Percentiles rank a stretch among this genome's conserved stretches.
These are phyloP conservation scores for Hirudinaria manillensis DNA, from an alignment of 2,888 invertebrate genomes.

Conservation along the genomic window DNA sequence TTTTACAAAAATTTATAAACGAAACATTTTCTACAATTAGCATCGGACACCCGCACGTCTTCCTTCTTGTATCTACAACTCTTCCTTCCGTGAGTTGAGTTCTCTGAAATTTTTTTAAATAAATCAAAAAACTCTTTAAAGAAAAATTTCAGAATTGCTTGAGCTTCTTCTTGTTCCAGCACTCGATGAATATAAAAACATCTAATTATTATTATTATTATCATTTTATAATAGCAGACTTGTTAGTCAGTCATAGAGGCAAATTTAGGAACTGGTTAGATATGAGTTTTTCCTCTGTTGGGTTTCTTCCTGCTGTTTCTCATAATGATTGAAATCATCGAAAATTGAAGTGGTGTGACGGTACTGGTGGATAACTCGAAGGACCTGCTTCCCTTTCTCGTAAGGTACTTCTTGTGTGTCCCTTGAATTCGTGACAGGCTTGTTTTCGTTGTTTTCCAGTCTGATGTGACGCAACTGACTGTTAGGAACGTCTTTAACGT, in stretches of 20 bases:
- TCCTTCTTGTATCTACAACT: conserved; percentile 18
- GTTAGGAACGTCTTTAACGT: conserved; percentile 70
- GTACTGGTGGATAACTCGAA: conserved; percentile 76
- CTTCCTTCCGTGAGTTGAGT: not conserved
- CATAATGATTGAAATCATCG: conserved; percentile 95
- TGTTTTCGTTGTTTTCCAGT: conserved; percentile 96
- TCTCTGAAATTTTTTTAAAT: too few relatives aligned
- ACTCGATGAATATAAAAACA: conserved; percentile 13
- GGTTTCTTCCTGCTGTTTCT: conserved; percentile 87
- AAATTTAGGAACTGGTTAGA: not conserved
- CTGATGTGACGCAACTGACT: conserved; percentile 84
- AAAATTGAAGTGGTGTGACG: conserved; percentile 92
- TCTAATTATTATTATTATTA: not conserved
- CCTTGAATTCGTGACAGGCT: conserved; percentile 92
- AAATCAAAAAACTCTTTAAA: too few relatives aligned
- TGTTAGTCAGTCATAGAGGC: not conserved
- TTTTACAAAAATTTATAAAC: conserved; percentile 15
- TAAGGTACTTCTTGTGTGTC: conserved; percentile 95
- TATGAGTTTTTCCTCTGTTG: conserved; percentile 22
- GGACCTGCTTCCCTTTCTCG: conserved; percentile 81
- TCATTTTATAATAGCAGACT: not conserved
- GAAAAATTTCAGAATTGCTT: conserved; percentile 11
- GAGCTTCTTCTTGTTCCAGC: not conserved
- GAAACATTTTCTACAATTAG: conserved; percentile 18
- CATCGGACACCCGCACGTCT: not conserved